Evolutionary conservation across 2,888 invertebrate species (phyloP).

Genomic region (Deilephila porcellus): DNA sequence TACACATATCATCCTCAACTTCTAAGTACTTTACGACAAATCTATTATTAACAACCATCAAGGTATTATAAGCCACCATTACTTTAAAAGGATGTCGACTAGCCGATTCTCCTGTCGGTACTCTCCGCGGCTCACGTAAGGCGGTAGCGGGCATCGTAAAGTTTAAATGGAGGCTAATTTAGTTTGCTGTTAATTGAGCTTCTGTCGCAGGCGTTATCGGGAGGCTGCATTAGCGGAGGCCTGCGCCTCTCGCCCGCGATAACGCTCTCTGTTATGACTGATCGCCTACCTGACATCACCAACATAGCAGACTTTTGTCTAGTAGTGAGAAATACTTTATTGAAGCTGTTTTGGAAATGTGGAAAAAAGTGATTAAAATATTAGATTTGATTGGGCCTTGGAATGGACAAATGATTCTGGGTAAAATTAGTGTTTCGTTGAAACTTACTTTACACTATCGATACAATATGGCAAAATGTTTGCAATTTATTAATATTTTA

Average conservation of each 20-base stretch:
- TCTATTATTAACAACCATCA: too few relatives aligned
- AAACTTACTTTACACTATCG: too few relatives aligned
- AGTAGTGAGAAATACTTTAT: neutral
- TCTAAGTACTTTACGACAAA: too few relatives aligned
- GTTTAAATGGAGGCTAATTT: conserved; percentile 83
- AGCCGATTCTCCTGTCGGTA: conserved; percentile 67
- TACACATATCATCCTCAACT: too few relatives aligned
- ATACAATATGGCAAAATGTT: too few relatives aligned
- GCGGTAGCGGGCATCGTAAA: conserved; percentile 82
- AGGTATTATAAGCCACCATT: too few relatives aligned
- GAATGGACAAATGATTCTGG: too few relatives aligned
- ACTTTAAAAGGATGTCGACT: conserved; percentile 37
- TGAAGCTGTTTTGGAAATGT: neutral
- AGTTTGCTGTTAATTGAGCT: conserved; percentile 83
- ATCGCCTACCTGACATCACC: conserved; percentile 44
- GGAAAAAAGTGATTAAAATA: neutral
- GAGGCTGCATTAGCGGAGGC: conserved; percentile 73
- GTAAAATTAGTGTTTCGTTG: too few relatives aligned
- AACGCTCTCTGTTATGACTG: conserved; percentile 68
- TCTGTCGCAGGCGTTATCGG: conserved; percentile 74
- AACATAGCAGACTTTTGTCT: neutral
- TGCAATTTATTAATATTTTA: too few relatives aligned
- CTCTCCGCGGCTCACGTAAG: conserved; percentile 70
- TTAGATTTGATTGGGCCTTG: too few relatives aligned
- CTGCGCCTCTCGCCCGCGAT: conserved; percentile 51